These are phyloP conservation scores for Lycophotia porphyrea DNA, from an alignment of 2,888 invertebrate genomes.

Conservation along the genomic window DNA sequence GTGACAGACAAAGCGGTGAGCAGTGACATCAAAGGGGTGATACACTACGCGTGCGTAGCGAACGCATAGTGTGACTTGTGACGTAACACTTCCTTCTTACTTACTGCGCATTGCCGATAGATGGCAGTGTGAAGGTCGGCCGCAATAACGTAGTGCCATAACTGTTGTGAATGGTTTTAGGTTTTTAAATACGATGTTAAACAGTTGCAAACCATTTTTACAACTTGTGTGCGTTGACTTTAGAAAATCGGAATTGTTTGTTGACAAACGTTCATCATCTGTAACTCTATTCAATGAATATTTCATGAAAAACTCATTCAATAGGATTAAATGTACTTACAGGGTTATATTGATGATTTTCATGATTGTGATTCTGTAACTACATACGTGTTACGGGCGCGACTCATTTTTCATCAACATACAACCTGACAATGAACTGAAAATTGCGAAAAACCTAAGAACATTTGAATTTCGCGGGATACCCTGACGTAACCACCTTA, in stretches of 20 bases:
- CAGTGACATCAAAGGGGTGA: slow-evolving; percentile 79
- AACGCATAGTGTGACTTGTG: slow-evolving; percentile 31
- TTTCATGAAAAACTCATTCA: no score
- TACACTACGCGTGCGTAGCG: slow-evolving; percentile 58
- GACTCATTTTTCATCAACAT: no score
- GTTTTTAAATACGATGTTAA: not conserved
- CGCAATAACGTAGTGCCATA: not conserved
- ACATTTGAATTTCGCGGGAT: no score
- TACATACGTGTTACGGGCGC: no score
- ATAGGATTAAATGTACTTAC: no score
- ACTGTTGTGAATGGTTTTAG: not conserved
- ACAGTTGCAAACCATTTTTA: not conserved
- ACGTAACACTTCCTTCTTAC: slow-evolving; percentile 50
- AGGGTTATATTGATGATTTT: no score
- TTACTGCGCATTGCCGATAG: slow-evolving; percentile 31
- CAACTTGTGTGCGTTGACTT: not conserved
- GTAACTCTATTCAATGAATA: no score
- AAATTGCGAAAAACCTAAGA: no score
- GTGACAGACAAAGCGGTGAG: slow-evolving; percentile 78
- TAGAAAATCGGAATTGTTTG: not conserved
- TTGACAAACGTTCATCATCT: not conserved
- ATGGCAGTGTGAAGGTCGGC: slow-evolving; percentile 22
- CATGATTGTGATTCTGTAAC: no score
- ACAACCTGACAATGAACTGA: no score
- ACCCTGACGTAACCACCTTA: no score